A percentile compares a stretch with the other conserved stretches of the same genome.
Conservation (phyloP, 2,888 invertebrate genomes). For the Coelopa pilipes region DNA sequence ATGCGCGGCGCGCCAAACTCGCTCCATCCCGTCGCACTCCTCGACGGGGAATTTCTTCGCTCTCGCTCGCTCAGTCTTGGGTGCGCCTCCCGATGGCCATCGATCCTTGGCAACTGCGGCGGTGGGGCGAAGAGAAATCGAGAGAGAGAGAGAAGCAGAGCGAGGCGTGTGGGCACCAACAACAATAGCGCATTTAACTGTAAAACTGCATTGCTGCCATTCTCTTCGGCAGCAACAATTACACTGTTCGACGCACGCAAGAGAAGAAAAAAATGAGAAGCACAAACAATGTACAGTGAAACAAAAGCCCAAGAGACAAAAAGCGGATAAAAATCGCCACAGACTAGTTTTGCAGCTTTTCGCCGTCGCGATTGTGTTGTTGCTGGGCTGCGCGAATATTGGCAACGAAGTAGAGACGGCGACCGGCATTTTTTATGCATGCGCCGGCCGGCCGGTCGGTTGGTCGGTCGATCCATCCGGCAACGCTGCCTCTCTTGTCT, state of each 20-base stretch:
- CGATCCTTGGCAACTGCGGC: no score
- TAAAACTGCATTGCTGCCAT: conserved; percentile 13
- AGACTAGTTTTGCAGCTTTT: conserved; percentile 11
- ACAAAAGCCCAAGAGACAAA: neutral
- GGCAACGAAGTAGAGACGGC: conserved; percentile 27
- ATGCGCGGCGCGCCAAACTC: no score
- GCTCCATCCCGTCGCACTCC: no score
- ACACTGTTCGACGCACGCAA: neutral
- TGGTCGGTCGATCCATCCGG: no score
- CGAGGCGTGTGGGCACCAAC: no score
- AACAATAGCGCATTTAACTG: conserved; percentile 14
- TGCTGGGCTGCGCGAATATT: conserved; percentile 14
- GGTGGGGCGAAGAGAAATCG: no score
- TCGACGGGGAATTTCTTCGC: no score
- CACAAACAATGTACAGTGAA: neutral
- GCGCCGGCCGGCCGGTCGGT: no score
- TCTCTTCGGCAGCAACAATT: neutral
- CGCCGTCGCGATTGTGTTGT: neutral
- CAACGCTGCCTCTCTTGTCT: neutral
- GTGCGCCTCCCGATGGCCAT: no score
- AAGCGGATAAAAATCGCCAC: conserved; percentile 1
- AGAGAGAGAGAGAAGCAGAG: no score
- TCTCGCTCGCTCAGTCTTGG: no score
- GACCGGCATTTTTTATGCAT: conserved; percentile 29
- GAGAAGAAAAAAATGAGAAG: neutral